Evolutionary conservation across 1,140 invertebrate genomes (phyloP).

Genomic region (Lutraria rhynchaena): DNA sequence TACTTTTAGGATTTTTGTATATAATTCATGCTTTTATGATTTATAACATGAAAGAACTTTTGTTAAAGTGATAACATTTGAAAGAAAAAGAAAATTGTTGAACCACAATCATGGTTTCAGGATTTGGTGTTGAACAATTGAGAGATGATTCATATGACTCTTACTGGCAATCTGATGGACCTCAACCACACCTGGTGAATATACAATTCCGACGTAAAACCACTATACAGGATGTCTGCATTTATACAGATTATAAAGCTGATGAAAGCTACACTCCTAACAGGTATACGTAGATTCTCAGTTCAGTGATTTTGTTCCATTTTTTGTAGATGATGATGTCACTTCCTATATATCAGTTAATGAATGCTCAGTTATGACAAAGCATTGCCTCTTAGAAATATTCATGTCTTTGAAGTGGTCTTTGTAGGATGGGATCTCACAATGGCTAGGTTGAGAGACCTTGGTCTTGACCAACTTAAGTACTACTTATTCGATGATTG

Average conservation of each 20-base stretch:
- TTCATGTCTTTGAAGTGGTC: too few species aligned
- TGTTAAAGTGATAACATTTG: neutral
- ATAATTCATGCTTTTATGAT: neutral
- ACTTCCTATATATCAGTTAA: too few species aligned
- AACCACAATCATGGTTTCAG: too few species aligned
- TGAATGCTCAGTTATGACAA: too few species aligned
- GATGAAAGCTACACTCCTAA: constrained; percentile 99
- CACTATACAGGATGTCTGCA: constrained; percentile 96
- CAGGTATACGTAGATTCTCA: constrained; percentile 82
- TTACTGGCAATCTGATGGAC: constrained; percentile 99
- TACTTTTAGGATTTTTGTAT: neutral
- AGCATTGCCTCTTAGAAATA: too few species aligned
- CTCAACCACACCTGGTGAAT: constrained; percentile 98
- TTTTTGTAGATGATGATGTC: too few species aligned
- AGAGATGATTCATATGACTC: constrained; percentile 97
- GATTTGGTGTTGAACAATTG: constrained; percentile 98
- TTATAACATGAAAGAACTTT: neutral
- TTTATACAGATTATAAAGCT: constrained; percentile 98
- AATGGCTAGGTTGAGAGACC: too few species aligned
- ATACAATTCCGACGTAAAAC: constrained; percentile 98
- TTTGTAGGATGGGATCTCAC: too few species aligned
- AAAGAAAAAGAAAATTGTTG: neutral
- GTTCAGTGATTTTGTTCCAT: too few species aligned
- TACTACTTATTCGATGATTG: too few species aligned
- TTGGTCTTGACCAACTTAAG: too few species aligned